Conservation (phyloP, 1,140 invertebrate species). For the Meloidogyne floridensis region DNA sequence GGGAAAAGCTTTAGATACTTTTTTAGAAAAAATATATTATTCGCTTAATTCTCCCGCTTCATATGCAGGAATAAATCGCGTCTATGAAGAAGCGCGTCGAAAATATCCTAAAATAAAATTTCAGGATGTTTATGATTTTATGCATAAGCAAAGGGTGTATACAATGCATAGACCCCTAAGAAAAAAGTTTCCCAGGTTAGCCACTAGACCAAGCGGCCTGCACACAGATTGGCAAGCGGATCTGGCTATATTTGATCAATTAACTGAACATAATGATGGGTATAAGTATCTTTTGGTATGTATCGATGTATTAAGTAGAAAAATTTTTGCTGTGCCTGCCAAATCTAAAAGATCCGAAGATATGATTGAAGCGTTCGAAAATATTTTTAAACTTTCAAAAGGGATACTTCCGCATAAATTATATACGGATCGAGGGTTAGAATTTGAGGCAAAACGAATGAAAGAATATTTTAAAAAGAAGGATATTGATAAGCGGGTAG, state of each 20-base stretch:
- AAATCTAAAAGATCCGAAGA: conserved; percentile 20
- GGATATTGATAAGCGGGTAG: conserved; percentile 11
- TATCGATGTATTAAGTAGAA: conserved; percentile 41
- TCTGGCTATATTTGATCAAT: conserved; percentile 30
- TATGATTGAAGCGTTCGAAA: conserved; percentile 38
- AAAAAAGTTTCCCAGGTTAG: conserved; percentile 25
- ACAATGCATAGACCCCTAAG: conserved; percentile 29
- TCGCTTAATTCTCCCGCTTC: conserved; percentile 29
- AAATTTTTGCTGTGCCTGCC: conserved; percentile 42
- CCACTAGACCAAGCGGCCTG: conserved; percentile 29
- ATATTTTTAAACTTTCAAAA: conserved; percentile 15
- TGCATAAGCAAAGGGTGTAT: conserved; percentile 27
- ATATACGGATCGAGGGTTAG: conserved; percentile 39
- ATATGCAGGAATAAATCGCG: conserved; percentile 27
- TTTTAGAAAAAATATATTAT: conserved; percentile 32
- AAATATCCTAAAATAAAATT: conserved; percentile 14
- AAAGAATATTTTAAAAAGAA: conserved; percentile 31
- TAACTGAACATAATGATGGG: conserved; percentile 27
- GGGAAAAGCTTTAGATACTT: conserved; percentile 19
- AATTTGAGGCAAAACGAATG: conserved; percentile 33
- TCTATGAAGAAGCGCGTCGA: conserved; percentile 31
- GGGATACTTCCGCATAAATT: conserved; percentile 34
- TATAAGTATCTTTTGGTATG: conserved; percentile 42
- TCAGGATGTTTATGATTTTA: conserved; percentile 25
- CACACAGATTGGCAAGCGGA: conserved; percentile 49